Conservation (phyloP, 2,888 invertebrate species). For the Spilarctia lutea region DNA sequence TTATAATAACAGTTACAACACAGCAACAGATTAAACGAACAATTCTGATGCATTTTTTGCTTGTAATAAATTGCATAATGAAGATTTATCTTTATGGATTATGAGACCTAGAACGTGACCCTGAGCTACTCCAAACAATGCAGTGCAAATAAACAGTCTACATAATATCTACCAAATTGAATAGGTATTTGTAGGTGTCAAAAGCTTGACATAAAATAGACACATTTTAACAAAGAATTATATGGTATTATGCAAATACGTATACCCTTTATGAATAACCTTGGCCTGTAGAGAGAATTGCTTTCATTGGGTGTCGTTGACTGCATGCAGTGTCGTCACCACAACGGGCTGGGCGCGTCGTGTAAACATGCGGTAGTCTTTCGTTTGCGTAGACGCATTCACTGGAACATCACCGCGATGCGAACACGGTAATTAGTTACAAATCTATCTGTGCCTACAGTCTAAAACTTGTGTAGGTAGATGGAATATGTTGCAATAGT, state of each 20-base stretch:
- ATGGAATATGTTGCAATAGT: neutral
- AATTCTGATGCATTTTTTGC: neutral
- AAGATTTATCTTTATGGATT: neutral
- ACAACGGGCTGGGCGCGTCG: conserved; percentile 12
- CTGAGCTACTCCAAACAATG: neutral
- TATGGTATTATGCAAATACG: conserved; percentile 20
- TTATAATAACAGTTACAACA: neutral
- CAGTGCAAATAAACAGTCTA: neutral
- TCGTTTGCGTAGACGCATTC: conserved; percentile 24
- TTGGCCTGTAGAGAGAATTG: conserved; percentile 61
- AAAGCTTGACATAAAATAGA: conserved; percentile 17
- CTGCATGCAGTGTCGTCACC: conserved; percentile 29
- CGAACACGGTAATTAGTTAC: conserved; percentile 31
- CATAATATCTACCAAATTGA: neutral
- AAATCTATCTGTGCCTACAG: conserved; percentile 25
- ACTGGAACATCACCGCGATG: conserved; percentile 26
- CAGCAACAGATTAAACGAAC: neutral
- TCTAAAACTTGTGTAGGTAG: conserved; percentile 4
- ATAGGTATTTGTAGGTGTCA: conserved; percentile 6
- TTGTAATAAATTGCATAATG: neutral
- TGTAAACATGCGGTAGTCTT: conserved; percentile 39
- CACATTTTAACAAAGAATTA: conserved; percentile 18
- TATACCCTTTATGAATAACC: conserved; percentile 59
- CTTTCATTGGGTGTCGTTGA: conserved; percentile 58
- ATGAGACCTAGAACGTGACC: conserved; percentile 6